These are phyloP conservation scores for Cyanoramphus novaezelandiae DNA, from an alignment of 2,113 vertebrate genomes.

Conservation along the genomic window DNA sequence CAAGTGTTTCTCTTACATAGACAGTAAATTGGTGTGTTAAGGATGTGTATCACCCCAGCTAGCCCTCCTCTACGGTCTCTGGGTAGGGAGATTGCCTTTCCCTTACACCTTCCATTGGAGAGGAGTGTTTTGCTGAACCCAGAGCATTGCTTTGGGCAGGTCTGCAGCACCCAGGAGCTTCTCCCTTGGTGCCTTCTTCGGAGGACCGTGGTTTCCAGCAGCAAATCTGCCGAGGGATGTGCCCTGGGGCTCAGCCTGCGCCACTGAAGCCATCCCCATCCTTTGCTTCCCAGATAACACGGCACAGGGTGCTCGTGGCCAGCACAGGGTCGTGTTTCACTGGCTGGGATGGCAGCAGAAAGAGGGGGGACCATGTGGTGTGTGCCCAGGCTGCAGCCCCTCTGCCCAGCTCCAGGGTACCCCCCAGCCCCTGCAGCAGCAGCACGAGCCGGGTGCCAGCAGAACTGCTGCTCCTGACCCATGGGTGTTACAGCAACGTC, in stretches of 20 bases:
- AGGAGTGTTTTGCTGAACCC: not conserved
- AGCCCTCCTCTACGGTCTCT: not conserved
- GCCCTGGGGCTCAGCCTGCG: not conserved
- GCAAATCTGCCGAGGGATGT: not conserved
- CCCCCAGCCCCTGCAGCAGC: not conserved
- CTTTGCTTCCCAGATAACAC: not conserved
- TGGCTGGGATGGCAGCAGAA: not conserved
- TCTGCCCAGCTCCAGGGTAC: not conserved
- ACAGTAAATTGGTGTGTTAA: not conserved
- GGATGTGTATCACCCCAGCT: not conserved
- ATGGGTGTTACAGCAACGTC: not conserved
- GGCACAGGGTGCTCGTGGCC: not conserved
- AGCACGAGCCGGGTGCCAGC: not conserved
- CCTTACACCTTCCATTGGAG: not conserved
- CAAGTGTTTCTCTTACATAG: not conserved
- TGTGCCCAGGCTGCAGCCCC: not conserved
- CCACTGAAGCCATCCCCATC: not conserved
- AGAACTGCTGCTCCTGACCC: not conserved
- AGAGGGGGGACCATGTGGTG: not conserved
- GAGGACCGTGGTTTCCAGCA: not conserved
- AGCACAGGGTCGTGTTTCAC: not conserved
- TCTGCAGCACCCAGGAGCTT: not conserved
- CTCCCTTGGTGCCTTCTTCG: not conserved
- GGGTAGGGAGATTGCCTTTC: not conserved
- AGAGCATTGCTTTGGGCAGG: not conserved